Evolutionary conservation across 2,797 vertebrate genomes (phyloP).

Genomic region (Hippocampus kuda): DNA sequence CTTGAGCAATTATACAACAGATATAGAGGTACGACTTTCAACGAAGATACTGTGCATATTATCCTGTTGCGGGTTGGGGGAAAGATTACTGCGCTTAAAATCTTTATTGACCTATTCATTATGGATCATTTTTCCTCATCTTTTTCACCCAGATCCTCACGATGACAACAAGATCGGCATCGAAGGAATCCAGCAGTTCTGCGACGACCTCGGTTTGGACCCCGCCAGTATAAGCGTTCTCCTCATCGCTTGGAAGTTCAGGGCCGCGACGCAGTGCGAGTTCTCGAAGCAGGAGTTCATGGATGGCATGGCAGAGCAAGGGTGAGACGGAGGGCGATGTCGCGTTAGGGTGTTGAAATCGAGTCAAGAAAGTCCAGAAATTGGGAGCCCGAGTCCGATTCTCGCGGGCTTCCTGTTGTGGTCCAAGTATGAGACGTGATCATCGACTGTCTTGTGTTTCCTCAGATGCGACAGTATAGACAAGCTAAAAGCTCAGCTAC

Average conservation of each 20-base stretch:
- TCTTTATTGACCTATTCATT: background rate
- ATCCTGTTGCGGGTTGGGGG: background rate
- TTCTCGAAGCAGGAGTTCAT: constrained; percentile 96
- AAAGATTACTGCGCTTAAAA: background rate
- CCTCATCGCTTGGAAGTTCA: constrained; percentile 96
- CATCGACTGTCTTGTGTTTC: constrained; percentile 27
- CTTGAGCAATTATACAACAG: constrained; percentile 95
- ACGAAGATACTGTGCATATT: background rate
- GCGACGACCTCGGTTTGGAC: constrained; percentile 88
- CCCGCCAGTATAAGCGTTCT: constrained; percentile 93
- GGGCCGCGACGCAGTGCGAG: constrained; percentile 92
- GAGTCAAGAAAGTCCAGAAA: no score
- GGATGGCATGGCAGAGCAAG: constrained; percentile 92
- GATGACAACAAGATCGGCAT: constrained; percentile 99
- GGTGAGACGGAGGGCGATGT: constrained; percentile 62
- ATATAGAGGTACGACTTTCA: constrained; percentile 83
- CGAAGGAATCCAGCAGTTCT: constrained; percentile 95
- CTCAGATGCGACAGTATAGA: constrained; percentile 94
- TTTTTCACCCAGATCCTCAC: constrained; percentile 75
- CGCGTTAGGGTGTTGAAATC: no score
- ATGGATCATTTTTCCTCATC: background rate
- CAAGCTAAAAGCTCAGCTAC: constrained; percentile 94
- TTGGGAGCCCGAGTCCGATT: no score
- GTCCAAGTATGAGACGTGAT: background rate
- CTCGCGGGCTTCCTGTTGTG: background rate